Conservation (phyloP, 2,888 invertebrate species). For the Zaprionus bogoriensis region DNA sequence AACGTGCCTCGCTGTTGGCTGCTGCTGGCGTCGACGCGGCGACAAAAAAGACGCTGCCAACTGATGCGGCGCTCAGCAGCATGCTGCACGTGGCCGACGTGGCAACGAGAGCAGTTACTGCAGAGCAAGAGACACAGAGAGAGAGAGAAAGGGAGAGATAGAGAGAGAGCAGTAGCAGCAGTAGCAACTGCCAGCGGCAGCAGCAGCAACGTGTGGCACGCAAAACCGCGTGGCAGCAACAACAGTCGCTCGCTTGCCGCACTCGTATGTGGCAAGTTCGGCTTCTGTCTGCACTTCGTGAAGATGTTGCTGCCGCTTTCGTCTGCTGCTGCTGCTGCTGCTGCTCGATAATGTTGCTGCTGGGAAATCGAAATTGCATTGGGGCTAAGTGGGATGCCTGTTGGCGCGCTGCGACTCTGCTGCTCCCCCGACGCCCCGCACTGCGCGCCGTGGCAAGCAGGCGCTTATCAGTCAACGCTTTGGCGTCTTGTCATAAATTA, state of each 20-base stretch:
- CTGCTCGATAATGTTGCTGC: too few relatives aligned
- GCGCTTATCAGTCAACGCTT: slow-evolving; percentile 70
- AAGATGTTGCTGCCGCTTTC: slow-evolving; percentile 50
- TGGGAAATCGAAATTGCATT: too few relatives aligned
- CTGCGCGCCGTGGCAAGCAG: too few relatives aligned
- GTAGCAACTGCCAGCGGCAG: slow-evolving; percentile 13
- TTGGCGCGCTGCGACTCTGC: too few relatives aligned
- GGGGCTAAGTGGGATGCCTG: too few relatives aligned
- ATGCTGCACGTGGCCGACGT: slow-evolving; percentile 53
- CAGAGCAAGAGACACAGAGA: background rate
- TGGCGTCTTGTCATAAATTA: slow-evolving; percentile 64
- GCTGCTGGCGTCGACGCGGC: slow-evolving; percentile 75
- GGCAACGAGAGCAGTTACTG: slow-evolving; percentile 16
- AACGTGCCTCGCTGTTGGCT: slow-evolving; percentile 56
- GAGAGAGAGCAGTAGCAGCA: background rate
- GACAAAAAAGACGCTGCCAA: slow-evolving; percentile 76
- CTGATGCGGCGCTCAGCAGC: slow-evolving; percentile 73
- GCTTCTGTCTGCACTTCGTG: slow-evolving; percentile 53
- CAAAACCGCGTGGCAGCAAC: slow-evolving; percentile 51
- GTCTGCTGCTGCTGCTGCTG: slow-evolving; percentile 15
- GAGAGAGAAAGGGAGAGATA: background rate
- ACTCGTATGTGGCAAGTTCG: slow-evolving; percentile 52
- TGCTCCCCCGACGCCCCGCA: too few relatives aligned
- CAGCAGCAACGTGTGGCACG: slow-evolving; percentile 58
- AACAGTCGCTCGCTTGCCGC: slow-evolving; percentile 24